A percentile compares a stretch with the other conserved stretches of the same genome.
Conservation (phyloP, 1,140 invertebrate species). For the Macrostomum lignano region DNA sequence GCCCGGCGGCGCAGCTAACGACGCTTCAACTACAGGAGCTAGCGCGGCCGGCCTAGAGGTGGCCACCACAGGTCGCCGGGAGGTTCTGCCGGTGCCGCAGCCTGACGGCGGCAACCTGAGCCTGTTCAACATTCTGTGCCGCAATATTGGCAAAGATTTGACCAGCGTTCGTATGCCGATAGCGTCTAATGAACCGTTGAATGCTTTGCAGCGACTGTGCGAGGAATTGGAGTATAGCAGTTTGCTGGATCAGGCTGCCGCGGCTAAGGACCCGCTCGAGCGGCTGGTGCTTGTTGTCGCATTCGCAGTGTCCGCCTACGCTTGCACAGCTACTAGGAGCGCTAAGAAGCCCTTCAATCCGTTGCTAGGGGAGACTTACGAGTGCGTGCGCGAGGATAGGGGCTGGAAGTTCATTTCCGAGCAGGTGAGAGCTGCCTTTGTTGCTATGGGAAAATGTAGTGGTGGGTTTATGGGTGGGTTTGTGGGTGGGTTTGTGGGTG, state of each 20-base stretch:
- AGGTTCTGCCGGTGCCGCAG: constrained; percentile 38
- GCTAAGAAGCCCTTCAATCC: constrained; percentile 26
- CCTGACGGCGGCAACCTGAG: constrained; percentile 43
- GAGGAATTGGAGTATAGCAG: constrained; percentile 27
- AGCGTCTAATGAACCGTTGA: constrained; percentile 26
- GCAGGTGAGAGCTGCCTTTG: too few species aligned
- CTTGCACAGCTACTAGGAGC: constrained; percentile 19
- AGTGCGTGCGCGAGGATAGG: constrained; percentile 43
- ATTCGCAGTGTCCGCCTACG: constrained; percentile 24
- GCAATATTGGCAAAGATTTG: constrained; percentile 44
- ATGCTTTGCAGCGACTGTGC: constrained; percentile 21
- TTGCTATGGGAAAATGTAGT: too few species aligned
- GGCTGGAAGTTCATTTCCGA: constrained; percentile 45
- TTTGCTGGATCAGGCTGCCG: constrained; percentile 19
- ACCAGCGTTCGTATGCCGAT: constrained; percentile 26
- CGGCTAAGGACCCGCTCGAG: constrained; percentile 19
- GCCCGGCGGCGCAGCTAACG: too few species aligned
- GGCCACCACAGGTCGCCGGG: constrained; percentile 43
- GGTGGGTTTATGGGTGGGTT: too few species aligned
- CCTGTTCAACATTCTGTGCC: constrained; percentile 45
- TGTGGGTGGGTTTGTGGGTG: too few species aligned
- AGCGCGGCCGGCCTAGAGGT: too few species aligned
- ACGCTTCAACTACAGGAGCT: too few species aligned
- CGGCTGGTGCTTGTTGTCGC: constrained; percentile 32
- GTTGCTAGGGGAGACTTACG: constrained; percentile 22